Conservation (phyloP, 2,888 invertebrate species). For the Diabrotica balteata region DNA sequence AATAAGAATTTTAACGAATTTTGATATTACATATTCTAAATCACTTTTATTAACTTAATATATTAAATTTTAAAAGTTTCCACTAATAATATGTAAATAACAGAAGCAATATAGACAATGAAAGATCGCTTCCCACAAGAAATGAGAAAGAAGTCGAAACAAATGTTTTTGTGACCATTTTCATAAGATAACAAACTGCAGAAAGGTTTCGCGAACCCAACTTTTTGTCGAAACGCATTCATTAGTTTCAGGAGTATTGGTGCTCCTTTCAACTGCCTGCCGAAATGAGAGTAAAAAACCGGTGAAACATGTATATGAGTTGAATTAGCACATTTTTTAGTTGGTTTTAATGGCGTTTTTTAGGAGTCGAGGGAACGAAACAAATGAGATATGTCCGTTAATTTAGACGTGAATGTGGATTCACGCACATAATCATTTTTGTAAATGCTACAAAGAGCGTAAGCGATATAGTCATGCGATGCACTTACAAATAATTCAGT, state of each 20-base stretch:
- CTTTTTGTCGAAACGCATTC: slow-evolving; percentile 14
- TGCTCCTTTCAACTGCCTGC: slow-evolving; percentile 7
- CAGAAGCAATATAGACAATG: not conserved
- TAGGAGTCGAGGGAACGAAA: slow-evolving; percentile 4
- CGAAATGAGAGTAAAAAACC: slow-evolving; percentile 2
- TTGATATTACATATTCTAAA: no score
- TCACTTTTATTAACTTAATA: no score
- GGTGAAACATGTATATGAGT: slow-evolving; percentile 13
- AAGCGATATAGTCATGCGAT: no score
- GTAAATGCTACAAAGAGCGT: not conserved
- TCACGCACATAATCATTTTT: not conserved
- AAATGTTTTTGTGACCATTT: not conserved
- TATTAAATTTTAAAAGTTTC: no score
- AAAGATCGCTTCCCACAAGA: slow-evolving; percentile 5
- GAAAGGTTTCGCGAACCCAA: slow-evolving; percentile 10
- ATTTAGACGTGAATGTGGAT: slow-evolving; percentile 10
- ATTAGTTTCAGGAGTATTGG: slow-evolving; percentile 16
- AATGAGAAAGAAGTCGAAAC: slow-evolving; percentile 4
- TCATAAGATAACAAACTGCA: slow-evolving; percentile 15
- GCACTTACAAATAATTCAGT: no score
- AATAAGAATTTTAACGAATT: no score
- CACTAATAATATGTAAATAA: no score
- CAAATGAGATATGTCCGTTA: slow-evolving; percentile 18
- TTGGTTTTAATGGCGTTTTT: slow-evolving; percentile 12
- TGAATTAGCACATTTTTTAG: slow-evolving; percentile 17